These are phyloP conservation scores for Nerophis ophidion DNA, from an alignment of 2,113 vertebrate species.

Conservation along the genomic window DNA sequence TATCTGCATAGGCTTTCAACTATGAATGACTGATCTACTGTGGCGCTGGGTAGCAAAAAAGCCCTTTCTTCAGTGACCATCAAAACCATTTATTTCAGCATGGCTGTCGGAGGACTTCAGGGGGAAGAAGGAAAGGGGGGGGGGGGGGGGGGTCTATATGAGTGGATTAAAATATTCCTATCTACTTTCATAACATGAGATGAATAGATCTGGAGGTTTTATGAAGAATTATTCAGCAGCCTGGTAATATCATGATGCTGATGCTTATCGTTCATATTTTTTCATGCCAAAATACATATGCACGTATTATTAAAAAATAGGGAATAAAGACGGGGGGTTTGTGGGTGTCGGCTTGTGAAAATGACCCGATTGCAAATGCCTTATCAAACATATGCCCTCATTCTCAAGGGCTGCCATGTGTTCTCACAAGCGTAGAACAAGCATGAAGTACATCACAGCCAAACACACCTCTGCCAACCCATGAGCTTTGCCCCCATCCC, in stretches of 20 bases:
- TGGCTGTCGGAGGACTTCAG: conserved; percentile 16
- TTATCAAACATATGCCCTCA: conserved; percentile 23
- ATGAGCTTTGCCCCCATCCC: conserved; percentile 58
- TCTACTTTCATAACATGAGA: conserved; percentile 15
- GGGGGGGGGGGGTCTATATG: conserved; percentile 13
- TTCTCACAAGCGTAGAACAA: conserved; percentile 37
- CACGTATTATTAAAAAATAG: neutral
- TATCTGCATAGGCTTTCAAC: too few species aligned
- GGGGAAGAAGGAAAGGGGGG: neutral
- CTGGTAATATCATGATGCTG: neutral
- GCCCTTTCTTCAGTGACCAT: neutral
- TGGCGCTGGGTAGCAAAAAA: too few species aligned
- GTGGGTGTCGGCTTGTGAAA: neutral
- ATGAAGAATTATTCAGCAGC: neutral
- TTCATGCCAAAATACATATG: neutral
- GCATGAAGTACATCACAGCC: conserved; percentile 25
- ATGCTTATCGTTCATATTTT: neutral
- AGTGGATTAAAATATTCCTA: conserved; percentile 25
- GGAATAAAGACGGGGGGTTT: neutral
- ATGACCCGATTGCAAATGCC: conserved; percentile 4
- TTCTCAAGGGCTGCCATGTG: conserved; percentile 21
- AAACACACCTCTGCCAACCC: conserved; percentile 55
- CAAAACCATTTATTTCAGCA: conserved; percentile 25
- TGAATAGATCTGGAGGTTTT: conserved; percentile 10
- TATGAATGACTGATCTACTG: too few species aligned